Percentiles rank a stretch among this genome's conserved stretches.
Conservation (phyloP, 2,113 vertebrate species). For the Gymnarchus niloticus region DNA sequence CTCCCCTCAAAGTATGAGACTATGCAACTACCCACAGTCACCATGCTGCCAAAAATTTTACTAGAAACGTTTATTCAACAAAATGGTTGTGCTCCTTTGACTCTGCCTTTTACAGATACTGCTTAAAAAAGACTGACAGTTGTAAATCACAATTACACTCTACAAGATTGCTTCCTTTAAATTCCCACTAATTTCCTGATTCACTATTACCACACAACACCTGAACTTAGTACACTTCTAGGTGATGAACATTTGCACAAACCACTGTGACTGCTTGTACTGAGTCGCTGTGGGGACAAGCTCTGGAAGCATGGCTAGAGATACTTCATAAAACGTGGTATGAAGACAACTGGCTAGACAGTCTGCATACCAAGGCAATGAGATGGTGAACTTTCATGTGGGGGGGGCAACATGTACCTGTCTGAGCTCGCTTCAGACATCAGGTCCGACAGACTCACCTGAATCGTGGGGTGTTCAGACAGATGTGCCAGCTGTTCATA, state of each 20-base stretch:
- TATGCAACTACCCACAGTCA: background rate
- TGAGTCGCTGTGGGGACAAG: background rate
- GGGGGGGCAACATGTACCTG: background rate
- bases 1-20: background rate
- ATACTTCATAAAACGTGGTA: background rate
- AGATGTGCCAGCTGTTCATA: background rate
- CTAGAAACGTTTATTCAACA: too few relatives aligned
- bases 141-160: background rate
- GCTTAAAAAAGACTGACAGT: background rate
- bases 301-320: background rate
- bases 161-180: background rate
- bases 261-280: background rate
- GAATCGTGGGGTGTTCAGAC: background rate
- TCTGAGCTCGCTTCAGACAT: background rate
- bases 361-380: background rate
- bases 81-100: too few relatives aligned
- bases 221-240: background rate
- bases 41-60: background rate
- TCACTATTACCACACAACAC: background rate
- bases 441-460: background rate
- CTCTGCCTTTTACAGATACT: background rate
- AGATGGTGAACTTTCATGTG: background rate
- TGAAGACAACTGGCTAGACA: background rate
- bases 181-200: background rate
- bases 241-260: background rate